Conservation (phyloP, 2,113 vertebrate species). For the Helogale parvula region DNA sequence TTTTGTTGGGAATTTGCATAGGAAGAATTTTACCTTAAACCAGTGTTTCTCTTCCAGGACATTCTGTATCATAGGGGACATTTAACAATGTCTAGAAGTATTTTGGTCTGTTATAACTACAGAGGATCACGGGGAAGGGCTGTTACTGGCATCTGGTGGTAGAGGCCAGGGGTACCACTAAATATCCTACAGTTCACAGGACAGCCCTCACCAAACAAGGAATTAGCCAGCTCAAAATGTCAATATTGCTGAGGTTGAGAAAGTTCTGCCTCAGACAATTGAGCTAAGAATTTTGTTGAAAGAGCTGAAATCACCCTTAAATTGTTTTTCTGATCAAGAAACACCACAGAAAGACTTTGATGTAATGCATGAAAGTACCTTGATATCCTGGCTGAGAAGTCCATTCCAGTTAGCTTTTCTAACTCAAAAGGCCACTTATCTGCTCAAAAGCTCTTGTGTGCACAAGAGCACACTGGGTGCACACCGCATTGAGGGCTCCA, state of each 20-base stretch:
- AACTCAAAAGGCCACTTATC: slow-evolving; percentile 11
- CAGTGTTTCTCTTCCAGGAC: neutral
- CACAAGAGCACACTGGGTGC: neutral
- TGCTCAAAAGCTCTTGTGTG: slow-evolving; percentile 9
- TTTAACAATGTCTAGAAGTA: neutral
- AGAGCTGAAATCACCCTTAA: slow-evolving; percentile 62
- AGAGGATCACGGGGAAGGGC: too few species aligned
- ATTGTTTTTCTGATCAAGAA: slow-evolving; percentile 60
- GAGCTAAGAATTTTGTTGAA: slow-evolving; percentile 63
- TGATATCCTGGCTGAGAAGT: neutral
- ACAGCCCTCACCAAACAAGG: neutral
- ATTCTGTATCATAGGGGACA: neutral
- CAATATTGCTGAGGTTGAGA: neutral
- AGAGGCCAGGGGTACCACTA: neutral
- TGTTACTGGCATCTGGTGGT: neutral
- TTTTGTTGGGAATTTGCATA: neutral
- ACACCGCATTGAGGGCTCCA: neutral
- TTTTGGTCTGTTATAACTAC: neutral
- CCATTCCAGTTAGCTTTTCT: slow-evolving; percentile 42
- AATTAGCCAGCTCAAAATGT: neutral
- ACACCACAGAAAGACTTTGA: neutral
- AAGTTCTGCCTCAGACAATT: slow-evolving; percentile 9
- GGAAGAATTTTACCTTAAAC: neutral
- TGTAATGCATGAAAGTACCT: slow-evolving; percentile 33
- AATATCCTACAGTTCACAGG: neutral